phyloP scores from a whole-genome alignment of 2,888 invertebrate genomes.

The Stegana nigrithorax region DNA sequence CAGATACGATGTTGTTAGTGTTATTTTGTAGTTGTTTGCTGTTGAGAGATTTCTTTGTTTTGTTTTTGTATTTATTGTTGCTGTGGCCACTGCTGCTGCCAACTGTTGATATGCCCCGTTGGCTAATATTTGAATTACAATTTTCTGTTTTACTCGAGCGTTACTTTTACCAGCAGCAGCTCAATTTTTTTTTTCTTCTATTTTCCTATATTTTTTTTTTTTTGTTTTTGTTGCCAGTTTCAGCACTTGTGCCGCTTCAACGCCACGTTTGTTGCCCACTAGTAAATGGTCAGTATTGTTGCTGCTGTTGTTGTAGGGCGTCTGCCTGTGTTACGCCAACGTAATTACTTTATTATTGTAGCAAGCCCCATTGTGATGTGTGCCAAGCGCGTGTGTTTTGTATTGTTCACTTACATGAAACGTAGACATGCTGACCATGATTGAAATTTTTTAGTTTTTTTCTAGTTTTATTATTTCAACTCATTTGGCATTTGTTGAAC shows the following conservation, averaged over 20 bases:
- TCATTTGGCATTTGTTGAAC: too few relatives aligned
- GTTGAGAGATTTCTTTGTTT: too few relatives aligned
- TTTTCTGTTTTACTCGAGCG: conserved; percentile 55
- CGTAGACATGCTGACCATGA: too few relatives aligned
- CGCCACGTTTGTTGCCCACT: too few relatives aligned
- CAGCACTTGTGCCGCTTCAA: conserved; percentile 47
- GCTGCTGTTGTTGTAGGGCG: too few relatives aligned
- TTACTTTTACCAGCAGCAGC: conserved; percentile 32
- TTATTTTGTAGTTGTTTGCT: too few relatives aligned
- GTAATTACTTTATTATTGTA: conserved; percentile 57
- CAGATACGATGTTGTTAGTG: too few relatives aligned
- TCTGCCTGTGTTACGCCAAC: conserved; percentile 20
- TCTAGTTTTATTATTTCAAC: neutral
- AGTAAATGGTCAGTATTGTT: too few relatives aligned
- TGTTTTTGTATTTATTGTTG: too few relatives aligned
- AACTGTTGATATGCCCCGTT: conserved; percentile 61
- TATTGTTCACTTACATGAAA: too few relatives aligned
- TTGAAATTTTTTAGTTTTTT: neutral
- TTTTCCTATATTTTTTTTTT: neutral
- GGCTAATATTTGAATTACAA: conserved; percentile 56
- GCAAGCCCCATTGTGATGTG: conserved; percentile 24
- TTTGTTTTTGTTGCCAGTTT: neutral
- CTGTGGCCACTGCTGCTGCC: conserved; percentile 32
- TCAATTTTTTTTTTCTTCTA: neutral
- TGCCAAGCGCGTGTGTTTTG: conserved; percentile 14